Conservation (phyloP, 2,888 invertebrate species). For the Orthonevra nobilis region DNA sequence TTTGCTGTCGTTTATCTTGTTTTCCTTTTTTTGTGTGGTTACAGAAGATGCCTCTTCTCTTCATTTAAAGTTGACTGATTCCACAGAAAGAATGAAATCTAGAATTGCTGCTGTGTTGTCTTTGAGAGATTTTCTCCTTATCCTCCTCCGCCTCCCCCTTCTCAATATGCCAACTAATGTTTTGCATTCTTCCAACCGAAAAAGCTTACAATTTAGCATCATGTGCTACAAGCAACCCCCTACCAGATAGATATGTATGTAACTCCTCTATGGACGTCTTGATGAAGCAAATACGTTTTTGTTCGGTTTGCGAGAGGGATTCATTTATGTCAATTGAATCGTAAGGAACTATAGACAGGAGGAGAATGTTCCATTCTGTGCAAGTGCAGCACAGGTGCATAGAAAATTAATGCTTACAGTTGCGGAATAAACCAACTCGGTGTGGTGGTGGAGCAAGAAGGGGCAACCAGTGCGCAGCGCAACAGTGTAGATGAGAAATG, state of each 20-base stretch:
- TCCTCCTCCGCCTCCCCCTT: neutral
- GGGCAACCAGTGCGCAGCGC: no score
- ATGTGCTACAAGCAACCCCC: no score
- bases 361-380: slow-evolving; percentile 31
- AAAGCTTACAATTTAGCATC: slow-evolving; percentile 44
- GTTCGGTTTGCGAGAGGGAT: slow-evolving; percentile 4
- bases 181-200: slow-evolving; percentile 51
- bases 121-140: slow-evolving; percentile 25
- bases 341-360: slow-evolving; percentile 51
- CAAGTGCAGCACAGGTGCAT: slow-evolving; percentile 54
- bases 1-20: slow-evolving; percentile 5
- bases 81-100: slow-evolving; percentile 55
- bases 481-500: slow-evolving; percentile 36
- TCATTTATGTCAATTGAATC: slow-evolving; percentile 64
- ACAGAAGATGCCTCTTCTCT: no score
- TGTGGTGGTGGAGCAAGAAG: neutral
- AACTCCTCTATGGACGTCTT: neutral
- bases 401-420: slow-evolving; percentile 56
- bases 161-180: slow-evolving; percentile 19
- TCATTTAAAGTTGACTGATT: slow-evolving; percentile 54
- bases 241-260: no score
- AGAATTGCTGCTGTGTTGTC: slow-evolving; percentile 25
- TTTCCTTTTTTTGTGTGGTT: slow-evolving; percentile 4
- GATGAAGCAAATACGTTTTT: slow-evolving; percentile 22
- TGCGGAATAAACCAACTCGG: slow-evolving; percentile 29